Evolutionary conservation across 2,888 invertebrate species (phyloP).

Genomic region (Trissolcus brochymenae): DNA sequence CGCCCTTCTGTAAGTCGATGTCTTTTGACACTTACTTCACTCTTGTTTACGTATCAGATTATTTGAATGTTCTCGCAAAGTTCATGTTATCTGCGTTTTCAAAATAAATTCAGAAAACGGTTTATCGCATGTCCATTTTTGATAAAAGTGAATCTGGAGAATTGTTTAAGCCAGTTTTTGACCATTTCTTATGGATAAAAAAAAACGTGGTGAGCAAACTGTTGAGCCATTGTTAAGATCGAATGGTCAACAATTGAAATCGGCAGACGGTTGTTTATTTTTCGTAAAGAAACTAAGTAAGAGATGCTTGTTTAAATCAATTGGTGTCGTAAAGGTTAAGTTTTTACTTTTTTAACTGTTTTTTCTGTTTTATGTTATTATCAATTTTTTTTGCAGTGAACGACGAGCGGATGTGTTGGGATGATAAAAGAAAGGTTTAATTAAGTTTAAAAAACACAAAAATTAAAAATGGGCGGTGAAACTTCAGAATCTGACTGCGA

Average conservation of each 20-base stretch:
- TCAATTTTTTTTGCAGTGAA: not conserved
- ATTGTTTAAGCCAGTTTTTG: not conserved
- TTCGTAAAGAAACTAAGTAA: not conserved
- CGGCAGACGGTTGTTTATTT: not conserved
- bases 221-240: not conserved
- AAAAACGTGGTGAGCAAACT: not conserved
- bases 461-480: not conserved
- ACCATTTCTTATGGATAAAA: not conserved
- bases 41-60: not conserved
- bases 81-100: not conserved
- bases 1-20: not conserved
- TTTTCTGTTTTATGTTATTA: too few species aligned
- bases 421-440: not conserved
- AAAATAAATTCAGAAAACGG: not conserved
- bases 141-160: not conserved
- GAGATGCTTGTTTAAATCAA: not conserved
- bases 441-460: not conserved
- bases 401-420: not conserved
- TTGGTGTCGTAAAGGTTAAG: too few species aligned
- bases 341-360: too few species aligned
- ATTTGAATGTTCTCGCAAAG: too few species aligned
- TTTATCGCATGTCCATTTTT: not conserved
- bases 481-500: not conserved
- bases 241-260: slow-evolving; percentile 2
- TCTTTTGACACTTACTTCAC: not conserved